phyloP scores from a whole-genome alignment of 2,888 invertebrate genomes.

The Ophion ellenae region DNA sequence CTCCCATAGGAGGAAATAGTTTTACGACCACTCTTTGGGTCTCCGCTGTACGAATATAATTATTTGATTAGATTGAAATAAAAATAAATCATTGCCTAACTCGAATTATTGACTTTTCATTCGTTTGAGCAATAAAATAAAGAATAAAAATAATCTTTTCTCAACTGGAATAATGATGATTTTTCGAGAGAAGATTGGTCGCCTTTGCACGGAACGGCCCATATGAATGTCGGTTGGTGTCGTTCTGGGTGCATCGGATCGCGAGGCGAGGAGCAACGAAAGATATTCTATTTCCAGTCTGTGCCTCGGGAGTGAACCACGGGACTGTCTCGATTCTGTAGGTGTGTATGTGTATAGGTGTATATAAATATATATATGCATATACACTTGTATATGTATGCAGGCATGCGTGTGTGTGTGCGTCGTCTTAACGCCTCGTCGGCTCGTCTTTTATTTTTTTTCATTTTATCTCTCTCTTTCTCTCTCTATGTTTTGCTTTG shows the following conservation, averaged over 20 bases:
- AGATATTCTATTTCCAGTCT: conserved; percentile 66
- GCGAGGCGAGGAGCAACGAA: conserved; percentile 46
- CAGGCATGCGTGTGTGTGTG: no score
- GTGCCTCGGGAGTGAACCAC: conserved; percentile 57
- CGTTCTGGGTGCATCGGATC: conserved; percentile 40
- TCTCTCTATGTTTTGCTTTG: conserved; percentile 32
- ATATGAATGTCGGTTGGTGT: conserved; percentile 16
- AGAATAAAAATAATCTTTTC: no score
- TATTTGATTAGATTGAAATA: no score
- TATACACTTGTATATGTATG: no score
- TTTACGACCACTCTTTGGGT: no score
- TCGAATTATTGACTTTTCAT: no score
- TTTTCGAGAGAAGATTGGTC: neutral
- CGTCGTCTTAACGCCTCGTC: conserved; percentile 63
- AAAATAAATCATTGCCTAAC: no score
- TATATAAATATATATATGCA: neutral
- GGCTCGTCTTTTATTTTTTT: conserved; percentile 29
- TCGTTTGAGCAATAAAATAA: no score
- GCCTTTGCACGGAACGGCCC: conserved; percentile 6
- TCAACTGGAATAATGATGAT: no score
- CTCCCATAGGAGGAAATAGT: no score
- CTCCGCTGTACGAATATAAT: no score
- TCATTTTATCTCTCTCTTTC: conserved; percentile 19
- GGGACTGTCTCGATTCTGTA: conserved; percentile 62
- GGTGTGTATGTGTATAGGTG: neutral